A percentile compares a stretch with the other conserved stretches of the same genome.
Evolutionary conservation across 2,113 vertebrate species (phyloP).

Genomic region (Clarias batrachus): DNA sequence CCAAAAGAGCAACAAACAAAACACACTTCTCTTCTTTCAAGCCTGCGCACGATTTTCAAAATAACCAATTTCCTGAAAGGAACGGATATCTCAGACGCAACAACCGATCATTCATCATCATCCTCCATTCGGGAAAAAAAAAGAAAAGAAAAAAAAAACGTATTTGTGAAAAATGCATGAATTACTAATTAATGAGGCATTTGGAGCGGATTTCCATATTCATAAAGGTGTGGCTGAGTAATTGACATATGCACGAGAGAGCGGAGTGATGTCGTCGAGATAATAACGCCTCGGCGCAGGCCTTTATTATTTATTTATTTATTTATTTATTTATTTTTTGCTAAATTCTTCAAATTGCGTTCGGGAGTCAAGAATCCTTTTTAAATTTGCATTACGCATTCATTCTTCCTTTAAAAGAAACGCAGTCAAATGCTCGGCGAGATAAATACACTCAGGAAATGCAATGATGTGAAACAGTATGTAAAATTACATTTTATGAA

Average conservation of each 20-base stretch:
- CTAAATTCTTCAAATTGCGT: slow-evolving; percentile 69
- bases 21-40: slow-evolving; percentile 11
- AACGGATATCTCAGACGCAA: slow-evolving; percentile 73
- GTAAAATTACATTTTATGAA: slow-evolving; percentile 80
- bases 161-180: slow-evolving; percentile 80
- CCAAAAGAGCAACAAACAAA: slow-evolving; percentile 6
- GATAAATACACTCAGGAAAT: slow-evolving; percentile 73
- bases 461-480: slow-evolving; percentile 78
- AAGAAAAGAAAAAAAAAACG: slow-evolving; percentile 51
- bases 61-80: slow-evolving; percentile 69
- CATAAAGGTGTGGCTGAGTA: slow-evolving; percentile 79
- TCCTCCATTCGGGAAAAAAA: slow-evolving; percentile 60
- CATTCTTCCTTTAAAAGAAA: slow-evolving; percentile 74
- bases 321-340: slow-evolving; percentile 18
- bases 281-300: slow-evolving; percentile 67
- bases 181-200: slow-evolving; percentile 84
- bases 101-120: slow-evolving; percentile 75
- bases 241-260: slow-evolving; percentile 78
- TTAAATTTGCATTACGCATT: slow-evolving; percentile 74
- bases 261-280: slow-evolving; percentile 71
- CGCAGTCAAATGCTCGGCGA: slow-evolving; percentile 72
- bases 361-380: slow-evolving; percentile 67
- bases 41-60: slow-evolving; percentile 49
- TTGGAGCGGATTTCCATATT: slow-evolving; percentile 81
- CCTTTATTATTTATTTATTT: slow-evolving; percentile 63